These are phyloP conservation scores for Phasia obesa DNA, from an alignment of 2,888 invertebrate genomes.

Conservation along the genomic window DNA sequence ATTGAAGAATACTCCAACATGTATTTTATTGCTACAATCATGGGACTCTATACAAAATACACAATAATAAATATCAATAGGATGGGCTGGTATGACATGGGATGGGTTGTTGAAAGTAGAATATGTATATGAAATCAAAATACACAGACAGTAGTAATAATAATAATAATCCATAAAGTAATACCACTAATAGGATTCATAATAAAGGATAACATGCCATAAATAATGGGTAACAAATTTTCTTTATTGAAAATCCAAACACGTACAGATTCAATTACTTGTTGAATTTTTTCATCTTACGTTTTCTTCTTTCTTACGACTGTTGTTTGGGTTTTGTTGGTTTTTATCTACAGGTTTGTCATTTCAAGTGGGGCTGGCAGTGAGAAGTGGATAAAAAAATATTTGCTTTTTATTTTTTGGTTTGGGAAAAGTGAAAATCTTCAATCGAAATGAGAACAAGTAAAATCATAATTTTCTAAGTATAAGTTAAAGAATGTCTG, in stretches of 20 bases:
- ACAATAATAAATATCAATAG: conserved; percentile 30
- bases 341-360: conserved; percentile 8
- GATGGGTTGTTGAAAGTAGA: background rate
- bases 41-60: conserved; percentile 32
- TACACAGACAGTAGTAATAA: conserved; percentile 67
- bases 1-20: conserved; percentile 6
- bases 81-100: too few species aligned
- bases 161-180: conserved; percentile 73
- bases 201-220: conserved; percentile 74
- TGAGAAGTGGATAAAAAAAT: background rate
- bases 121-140: conserved; percentile 41
- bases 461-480: conserved; percentile 63
- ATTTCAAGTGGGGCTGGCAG: background rate
- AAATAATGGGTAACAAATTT: conserved; percentile 72
- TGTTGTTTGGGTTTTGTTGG: conserved; percentile 35
- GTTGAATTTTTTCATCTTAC: conserved; percentile 74
- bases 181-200: conserved; percentile 74
- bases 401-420: background rate
- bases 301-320: conserved; percentile 12
- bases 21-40: background rate
- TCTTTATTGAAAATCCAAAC: conserved; percentile 76
- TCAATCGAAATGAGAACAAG: conserved; percentile 66
- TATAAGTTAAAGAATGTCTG: background rate
- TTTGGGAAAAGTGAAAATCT: conserved; percentile 42
- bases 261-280: conserved; percentile 79